Evolutionary conservation across 2,888 invertebrate genomes (phyloP).

Genomic region (Drosophila picticornis): DNA sequence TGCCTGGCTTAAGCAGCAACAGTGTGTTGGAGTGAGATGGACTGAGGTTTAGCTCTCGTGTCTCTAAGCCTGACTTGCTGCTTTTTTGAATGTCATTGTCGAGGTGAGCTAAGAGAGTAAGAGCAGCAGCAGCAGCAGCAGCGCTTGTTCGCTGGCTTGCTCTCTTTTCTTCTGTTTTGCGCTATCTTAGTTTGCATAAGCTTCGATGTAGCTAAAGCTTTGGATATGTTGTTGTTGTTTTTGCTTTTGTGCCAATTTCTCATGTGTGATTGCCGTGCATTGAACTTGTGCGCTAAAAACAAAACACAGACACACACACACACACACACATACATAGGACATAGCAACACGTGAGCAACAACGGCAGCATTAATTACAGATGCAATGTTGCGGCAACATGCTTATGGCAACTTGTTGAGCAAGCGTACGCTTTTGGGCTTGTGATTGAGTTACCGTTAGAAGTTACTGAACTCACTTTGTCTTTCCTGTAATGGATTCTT

Average conservation of each 20-base stretch:
- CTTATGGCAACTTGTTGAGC: constrained; percentile 71
- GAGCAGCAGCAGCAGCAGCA: constrained; percentile 6
- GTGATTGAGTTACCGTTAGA: constrained; percentile 66
- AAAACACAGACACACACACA: constrained; percentile 23
- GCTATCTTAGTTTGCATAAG: constrained; percentile 70
- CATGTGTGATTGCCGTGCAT: constrained; percentile 69
- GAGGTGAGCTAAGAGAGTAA: constrained; percentile 38
- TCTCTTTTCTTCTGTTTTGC: constrained; percentile 37
- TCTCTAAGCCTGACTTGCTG: constrained; percentile 72
- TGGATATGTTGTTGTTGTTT: constrained; percentile 28
- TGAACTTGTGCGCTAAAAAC: constrained; percentile 76
- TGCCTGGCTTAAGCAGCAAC: constrained; percentile 22
- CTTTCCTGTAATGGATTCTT: constrained; percentile 41
- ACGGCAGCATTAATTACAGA: constrained; percentile 59
- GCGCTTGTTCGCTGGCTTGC: constrained; percentile 5
- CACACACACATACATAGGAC: constrained; percentile 6
- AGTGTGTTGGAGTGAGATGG: constrained; percentile 20
- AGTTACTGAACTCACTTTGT: constrained; percentile 57
- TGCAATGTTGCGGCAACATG: constrained; percentile 77
- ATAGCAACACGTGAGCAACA: constrained; percentile 34
- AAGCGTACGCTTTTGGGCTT: constrained; percentile 9
- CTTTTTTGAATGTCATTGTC: constrained; percentile 81
- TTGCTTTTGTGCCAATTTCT: constrained; percentile 74
- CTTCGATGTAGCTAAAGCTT: constrained; percentile 35
- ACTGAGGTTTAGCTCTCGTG: constrained; percentile 21